phyloP scores from a whole-genome alignment of 2,888 invertebrate genomes.

The Diplolepis rosae region DNA sequence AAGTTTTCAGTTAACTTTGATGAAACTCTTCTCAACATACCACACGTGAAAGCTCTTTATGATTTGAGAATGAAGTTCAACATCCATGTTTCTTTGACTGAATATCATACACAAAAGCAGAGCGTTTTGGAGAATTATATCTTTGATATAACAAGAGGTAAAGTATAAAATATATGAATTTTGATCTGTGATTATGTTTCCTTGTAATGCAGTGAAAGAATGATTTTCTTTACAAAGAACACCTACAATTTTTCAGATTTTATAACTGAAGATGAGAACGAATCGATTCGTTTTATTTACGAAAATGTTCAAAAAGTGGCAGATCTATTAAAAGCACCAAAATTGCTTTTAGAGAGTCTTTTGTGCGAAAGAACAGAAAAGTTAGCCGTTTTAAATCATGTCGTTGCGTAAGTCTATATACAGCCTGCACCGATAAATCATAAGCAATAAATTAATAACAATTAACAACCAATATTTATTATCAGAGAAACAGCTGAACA shows the following conservation, averaged over 20 bases:
- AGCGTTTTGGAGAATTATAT: slow-evolving; percentile 52
- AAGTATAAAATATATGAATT: slow-evolving; percentile 23
- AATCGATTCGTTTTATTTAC: slow-evolving; percentile 37
- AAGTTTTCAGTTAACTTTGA: slow-evolving; percentile 34
- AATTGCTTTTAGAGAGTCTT: slow-evolving; percentile 47
- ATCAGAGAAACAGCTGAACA: slow-evolving; percentile 31
- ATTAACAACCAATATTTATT: background rate
- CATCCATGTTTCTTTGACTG: slow-evolving; percentile 47
- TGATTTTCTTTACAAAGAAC: slow-evolving; percentile 11
- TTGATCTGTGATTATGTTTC: background rate
- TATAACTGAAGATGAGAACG: slow-evolving; percentile 35
- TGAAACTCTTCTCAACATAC: slow-evolving; percentile 44
- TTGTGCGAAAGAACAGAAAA: slow-evolving; percentile 50
- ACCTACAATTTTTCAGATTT: slow-evolving; percentile 14
- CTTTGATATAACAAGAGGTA: slow-evolving; percentile 48
- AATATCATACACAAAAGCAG: slow-evolving; percentile 52
- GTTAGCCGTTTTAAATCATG: slow-evolving; percentile 48
- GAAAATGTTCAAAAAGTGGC: slow-evolving; percentile 53
- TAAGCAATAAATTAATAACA: background rate
- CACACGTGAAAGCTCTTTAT: slow-evolving; percentile 53
- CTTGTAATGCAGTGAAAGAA: slow-evolving; percentile 10
- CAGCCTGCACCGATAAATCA: background rate
- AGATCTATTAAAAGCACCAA: slow-evolving; percentile 51
- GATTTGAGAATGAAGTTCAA: slow-evolving; percentile 55
- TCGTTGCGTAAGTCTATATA: slow-evolving; percentile 50